Evolutionary conservation across 2,113 vertebrate species (phyloP).

Genomic region (Daboia siamensis): DNA sequence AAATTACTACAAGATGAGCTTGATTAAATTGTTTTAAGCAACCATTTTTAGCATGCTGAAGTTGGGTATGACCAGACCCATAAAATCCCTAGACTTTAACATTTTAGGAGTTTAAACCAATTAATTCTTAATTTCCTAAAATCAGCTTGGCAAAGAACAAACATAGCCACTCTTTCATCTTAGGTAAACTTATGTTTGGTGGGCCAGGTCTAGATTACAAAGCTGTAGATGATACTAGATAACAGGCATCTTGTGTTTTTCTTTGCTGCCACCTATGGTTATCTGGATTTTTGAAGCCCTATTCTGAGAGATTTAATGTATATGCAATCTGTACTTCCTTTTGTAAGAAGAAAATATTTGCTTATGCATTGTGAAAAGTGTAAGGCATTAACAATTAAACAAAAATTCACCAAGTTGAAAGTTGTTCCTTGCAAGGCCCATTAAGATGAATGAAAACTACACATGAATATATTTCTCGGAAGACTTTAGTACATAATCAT

Average conservation of each 20-base stretch:
- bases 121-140: not conserved
- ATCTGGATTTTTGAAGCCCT: not conserved
- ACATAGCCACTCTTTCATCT: not conserved
- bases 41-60: not conserved
- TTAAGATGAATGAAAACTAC: not conserved
- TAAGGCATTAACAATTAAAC: not conserved
- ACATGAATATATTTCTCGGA: not conserved
- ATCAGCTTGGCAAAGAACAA: not conserved
- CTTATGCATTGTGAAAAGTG: not conserved
- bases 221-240: not conserved
- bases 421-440: not conserved
- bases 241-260: not conserved
- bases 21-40: slow-evolving; percentile 18
- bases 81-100: slow-evolving; percentile 16
- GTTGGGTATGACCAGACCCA: not conserved
- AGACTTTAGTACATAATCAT: not conserved
- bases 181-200: not conserved
- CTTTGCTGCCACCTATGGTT: not conserved
- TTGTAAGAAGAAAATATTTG: not conserved
- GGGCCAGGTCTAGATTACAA: not conserved
- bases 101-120: slow-evolving; percentile 24
- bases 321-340: not conserved
- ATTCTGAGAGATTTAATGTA: not conserved
- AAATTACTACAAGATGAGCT: slow-evolving; percentile 8
- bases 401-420: not conserved